phyloP scores from a whole-genome alignment of 2,888 invertebrate genomes.

The Oscheius sp. region DNA sequence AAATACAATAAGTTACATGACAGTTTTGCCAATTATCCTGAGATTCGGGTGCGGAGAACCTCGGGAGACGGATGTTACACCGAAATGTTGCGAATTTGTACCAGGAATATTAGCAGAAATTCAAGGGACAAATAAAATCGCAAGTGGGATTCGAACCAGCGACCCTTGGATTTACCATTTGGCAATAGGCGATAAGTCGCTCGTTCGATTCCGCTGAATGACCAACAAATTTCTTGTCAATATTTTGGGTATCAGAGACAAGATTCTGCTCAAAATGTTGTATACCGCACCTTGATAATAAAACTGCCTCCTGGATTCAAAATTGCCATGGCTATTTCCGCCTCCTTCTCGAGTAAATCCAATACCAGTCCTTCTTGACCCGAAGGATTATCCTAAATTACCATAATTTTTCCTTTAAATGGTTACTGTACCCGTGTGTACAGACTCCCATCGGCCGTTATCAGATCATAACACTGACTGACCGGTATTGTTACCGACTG shows the following conservation, averaged over 20 bases:
- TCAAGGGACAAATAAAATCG: too few species aligned
- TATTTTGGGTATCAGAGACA: background rate
- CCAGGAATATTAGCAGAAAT: too few species aligned
- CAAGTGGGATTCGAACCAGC: too few species aligned
- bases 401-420: background rate
- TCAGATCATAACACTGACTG: constrained; percentile 38
- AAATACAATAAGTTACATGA: background rate
- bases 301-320: constrained; percentile 29
- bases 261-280: background rate
- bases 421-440: constrained; percentile 35
- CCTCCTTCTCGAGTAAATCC: constrained; percentile 25
- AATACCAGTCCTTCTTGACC: constrained; percentile 34
- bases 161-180: too few species aligned
- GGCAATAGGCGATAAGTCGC: too few species aligned
- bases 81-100: too few species aligned
- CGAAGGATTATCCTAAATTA: constrained; percentile 32
- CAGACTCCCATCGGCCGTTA: constrained; percentile 53
- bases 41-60: too few species aligned
- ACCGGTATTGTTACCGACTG: background rate
- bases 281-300: constrained; percentile 35
- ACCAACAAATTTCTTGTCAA: background rate
- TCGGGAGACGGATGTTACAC: too few species aligned
- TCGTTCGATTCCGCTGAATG: too few species aligned
- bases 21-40: background rate
- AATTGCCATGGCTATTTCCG: background rate